Evolutionary conservation across 2,113 vertebrate species (phyloP).

Genomic region (Pipa parva): DNA sequence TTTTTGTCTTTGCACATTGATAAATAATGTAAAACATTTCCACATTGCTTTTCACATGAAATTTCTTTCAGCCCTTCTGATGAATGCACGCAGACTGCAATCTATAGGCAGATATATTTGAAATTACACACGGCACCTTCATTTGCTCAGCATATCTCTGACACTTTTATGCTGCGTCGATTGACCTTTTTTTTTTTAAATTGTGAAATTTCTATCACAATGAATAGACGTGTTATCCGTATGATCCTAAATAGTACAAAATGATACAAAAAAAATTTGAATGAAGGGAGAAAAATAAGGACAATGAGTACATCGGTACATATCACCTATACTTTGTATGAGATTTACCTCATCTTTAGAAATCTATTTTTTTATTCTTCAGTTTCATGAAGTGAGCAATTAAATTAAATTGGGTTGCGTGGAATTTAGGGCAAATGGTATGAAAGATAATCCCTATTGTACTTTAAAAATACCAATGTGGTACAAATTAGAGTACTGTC

Average conservation of each 20-base stretch:
- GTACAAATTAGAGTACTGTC: conserved; percentile 36
- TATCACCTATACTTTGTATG: conserved; percentile 34
- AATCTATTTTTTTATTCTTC: conserved; percentile 38
- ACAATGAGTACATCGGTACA: conserved; percentile 7
- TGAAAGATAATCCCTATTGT: conserved; percentile 36
- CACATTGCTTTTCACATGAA: conserved; percentile 55
- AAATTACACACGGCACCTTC: background rate
- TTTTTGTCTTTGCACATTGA: conserved; percentile 64
- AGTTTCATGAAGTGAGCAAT: conserved; percentile 41
- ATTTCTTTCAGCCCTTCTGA: conserved; percentile 25
- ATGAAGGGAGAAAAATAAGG: background rate
- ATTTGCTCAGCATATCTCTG: too few relatives aligned
- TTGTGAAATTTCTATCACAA: background rate
- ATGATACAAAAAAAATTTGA: background rate
- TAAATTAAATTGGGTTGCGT: conserved; percentile 41
- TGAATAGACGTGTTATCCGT: background rate
- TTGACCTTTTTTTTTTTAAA: background rate
- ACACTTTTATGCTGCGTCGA: background rate
- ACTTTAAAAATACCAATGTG: conserved; percentile 33
- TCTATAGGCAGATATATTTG: background rate
- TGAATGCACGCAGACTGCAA: conserved; percentile 17
- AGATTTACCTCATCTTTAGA: conserved; percentile 45
- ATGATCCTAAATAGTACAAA: background rate
- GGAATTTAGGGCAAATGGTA: conserved; percentile 23
- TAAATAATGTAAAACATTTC: conserved; percentile 71